Conservation (phyloP, 2,888 invertebrate species). For the Pseudococcus viburni region DNA sequence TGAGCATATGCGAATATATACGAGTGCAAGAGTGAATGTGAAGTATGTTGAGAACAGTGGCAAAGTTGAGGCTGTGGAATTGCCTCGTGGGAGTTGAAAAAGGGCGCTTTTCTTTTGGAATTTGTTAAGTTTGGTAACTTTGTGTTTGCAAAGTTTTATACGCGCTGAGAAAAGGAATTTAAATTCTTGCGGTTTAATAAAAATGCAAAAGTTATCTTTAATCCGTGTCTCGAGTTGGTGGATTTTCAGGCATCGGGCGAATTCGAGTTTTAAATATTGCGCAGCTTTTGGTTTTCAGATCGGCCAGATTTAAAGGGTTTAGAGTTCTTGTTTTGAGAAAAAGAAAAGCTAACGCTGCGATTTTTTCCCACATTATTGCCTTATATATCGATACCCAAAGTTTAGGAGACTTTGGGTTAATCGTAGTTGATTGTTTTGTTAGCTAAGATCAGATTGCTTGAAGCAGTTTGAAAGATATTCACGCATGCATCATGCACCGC, state of each 20-base stretch:
- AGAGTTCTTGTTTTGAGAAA: neutral
- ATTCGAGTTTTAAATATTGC: conserved; percentile 32
- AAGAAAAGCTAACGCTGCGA: neutral
- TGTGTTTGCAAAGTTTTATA: conserved; percentile 14
- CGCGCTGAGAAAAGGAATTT: conserved; percentile 28
- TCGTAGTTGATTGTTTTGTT: neutral
- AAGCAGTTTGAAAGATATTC: neutral
- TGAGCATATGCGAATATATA: neutral
- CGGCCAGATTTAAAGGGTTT: neutral
- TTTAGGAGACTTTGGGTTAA: neutral
- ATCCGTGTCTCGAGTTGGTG: conserved; percentile 14
- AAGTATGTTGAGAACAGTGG: conserved; percentile 2
- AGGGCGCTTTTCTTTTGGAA: conserved; percentile 22
- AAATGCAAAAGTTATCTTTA: conserved; percentile 24
- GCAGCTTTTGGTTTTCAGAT: neutral
- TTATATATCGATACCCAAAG: neutral
- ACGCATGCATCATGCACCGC: neutral
- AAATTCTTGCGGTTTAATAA: conserved; percentile 37
- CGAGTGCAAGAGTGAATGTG: neutral
- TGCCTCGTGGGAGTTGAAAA: conserved; percentile 32
- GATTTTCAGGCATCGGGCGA: neutral
- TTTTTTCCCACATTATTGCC: neutral
- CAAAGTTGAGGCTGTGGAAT: conserved; percentile 24
- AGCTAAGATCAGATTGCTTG: neutral
- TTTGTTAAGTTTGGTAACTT: conserved; percentile 41